These are phyloP conservation scores for Trichopoda pennipes DNA, from an alignment of 2,888 invertebrate genomes.

Conservation along the genomic window DNA sequence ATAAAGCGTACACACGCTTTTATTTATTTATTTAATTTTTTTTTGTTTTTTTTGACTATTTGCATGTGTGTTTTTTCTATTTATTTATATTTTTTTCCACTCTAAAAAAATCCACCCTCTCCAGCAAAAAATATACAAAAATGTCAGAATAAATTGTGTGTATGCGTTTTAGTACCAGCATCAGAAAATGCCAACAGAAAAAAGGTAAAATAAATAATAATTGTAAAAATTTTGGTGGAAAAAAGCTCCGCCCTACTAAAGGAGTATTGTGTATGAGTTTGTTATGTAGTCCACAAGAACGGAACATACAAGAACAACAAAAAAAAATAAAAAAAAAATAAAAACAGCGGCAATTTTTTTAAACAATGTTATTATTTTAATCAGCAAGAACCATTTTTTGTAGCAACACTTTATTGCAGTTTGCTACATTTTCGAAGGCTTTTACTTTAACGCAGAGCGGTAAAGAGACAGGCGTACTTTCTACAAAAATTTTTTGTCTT, in stretches of 20 bases:
- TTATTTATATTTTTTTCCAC: constrained; percentile 45
- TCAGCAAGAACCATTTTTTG: constrained; percentile 47
- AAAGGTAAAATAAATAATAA: constrained; percentile 32
- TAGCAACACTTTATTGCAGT: constrained; percentile 37
- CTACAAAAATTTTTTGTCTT: neutral
- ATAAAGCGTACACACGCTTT: neutral
- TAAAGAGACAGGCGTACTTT: neutral
- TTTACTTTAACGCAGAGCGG: neutral
- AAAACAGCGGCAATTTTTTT: constrained; percentile 49
- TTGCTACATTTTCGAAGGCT: constrained; percentile 15
- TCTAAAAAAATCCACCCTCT: constrained; percentile 63
- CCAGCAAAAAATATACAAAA: constrained; percentile 51
- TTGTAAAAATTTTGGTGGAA: constrained; percentile 45
- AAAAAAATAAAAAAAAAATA: neutral
- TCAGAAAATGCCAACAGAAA: constrained; percentile 30
- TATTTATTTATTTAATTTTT: no score
- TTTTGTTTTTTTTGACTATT: neutral
- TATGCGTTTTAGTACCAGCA: constrained; percentile 56
- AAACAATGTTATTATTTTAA: constrained; percentile 54
- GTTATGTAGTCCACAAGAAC: neutral
- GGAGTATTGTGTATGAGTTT: constrained; percentile 13
- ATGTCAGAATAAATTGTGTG: constrained; percentile 27
- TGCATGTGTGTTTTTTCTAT: constrained; percentile 32
- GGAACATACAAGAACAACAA: constrained; percentile 2
- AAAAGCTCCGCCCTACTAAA: constrained; percentile 65